Evolutionary conservation across 2,888 invertebrate species (phyloP).

Genomic region (Eupeodes luniger): DNA sequence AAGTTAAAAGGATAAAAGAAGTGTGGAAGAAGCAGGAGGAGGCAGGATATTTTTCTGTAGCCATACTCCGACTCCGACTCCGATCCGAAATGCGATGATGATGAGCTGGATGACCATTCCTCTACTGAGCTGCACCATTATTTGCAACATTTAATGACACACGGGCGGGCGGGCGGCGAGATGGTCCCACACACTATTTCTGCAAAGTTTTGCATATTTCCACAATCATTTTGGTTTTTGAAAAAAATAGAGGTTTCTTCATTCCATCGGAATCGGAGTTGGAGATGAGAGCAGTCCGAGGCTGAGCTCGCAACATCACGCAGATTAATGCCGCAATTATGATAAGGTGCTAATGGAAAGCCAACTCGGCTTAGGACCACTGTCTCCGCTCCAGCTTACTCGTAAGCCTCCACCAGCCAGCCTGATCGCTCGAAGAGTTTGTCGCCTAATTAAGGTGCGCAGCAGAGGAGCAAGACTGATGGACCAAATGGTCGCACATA

Average conservation of each 20-base stretch:
- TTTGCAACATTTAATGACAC: slow-evolving; percentile 66
- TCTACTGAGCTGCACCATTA: slow-evolving; percentile 14
- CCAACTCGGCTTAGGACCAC: slow-evolving; percentile 76
- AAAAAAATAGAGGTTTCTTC: slow-evolving; percentile 10
- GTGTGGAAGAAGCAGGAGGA: background rate
- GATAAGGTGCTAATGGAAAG: slow-evolving; percentile 81
- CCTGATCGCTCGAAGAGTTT: slow-evolving; percentile 13
- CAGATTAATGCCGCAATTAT: slow-evolving; percentile 81
- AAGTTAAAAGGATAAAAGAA: slow-evolving; percentile 5
- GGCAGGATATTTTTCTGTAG: background rate
- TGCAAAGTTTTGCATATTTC: slow-evolving; percentile 61
- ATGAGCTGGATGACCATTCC: slow-evolving; percentile 15
- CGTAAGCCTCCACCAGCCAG: background rate
- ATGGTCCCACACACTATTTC: slow-evolving; percentile 54
- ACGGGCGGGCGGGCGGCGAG: background rate
- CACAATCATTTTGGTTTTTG: slow-evolving; percentile 42
- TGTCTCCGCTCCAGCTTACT: background rate
- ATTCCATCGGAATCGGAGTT: background rate
- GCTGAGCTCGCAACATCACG: slow-evolving; percentile 73
- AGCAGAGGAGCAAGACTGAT: slow-evolving; percentile 34
- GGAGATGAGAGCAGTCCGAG: slow-evolving; percentile 34
- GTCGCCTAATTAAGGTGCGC: slow-evolving; percentile 74
- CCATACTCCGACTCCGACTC: background rate
- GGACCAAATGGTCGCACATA: slow-evolving; percentile 67
- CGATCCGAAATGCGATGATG: background rate